These are phyloP conservation scores for Pygocentrus nattereri DNA, from an alignment of 2,797 vertebrate genomes.

Conservation along the genomic window DNA sequence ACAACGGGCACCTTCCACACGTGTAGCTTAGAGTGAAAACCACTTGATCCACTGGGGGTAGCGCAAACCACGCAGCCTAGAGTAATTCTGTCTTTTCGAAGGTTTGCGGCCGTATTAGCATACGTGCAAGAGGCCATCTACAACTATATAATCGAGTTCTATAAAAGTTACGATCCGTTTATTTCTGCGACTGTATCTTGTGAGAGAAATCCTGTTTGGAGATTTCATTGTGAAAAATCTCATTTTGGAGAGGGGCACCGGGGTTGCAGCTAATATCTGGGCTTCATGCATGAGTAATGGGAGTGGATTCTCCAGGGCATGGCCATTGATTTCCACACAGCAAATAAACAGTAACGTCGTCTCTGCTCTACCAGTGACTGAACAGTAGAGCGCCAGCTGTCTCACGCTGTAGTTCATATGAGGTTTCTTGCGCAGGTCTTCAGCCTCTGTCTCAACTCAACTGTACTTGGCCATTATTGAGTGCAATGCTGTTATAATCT, in stretches of 20 bases:
- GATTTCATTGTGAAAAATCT: constrained; percentile 46
- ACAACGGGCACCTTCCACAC: constrained; percentile 38
- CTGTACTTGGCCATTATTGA: constrained; percentile 44
- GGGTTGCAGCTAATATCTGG: constrained; percentile 51
- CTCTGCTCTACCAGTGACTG: background rate
- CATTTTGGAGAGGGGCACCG: constrained; percentile 50
- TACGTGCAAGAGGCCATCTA: background rate
- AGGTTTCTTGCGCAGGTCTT: constrained; percentile 28
- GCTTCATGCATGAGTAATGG: constrained; percentile 52
- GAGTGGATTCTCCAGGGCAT: constrained; percentile 44
- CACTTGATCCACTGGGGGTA: background rate
- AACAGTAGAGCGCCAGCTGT: constrained; percentile 18
- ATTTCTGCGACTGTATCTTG: background rate
- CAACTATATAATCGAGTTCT: background rate
- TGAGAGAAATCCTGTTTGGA: constrained; percentile 6
- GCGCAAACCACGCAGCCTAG: background rate
- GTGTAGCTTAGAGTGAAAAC: constrained; percentile 9
- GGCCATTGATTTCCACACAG: constrained; percentile 40
- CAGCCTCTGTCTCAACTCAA: constrained; percentile 18
- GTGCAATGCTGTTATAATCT: constrained; percentile 10
- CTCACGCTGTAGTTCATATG: constrained; percentile 32
- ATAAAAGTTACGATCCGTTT: background rate
- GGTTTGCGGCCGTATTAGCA: background rate
- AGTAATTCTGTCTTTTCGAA: background rate
- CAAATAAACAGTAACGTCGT: constrained; percentile 42